Conservation (phyloP, 2,888 invertebrate genomes). For the Eutolmus rufibarbis region DNA sequence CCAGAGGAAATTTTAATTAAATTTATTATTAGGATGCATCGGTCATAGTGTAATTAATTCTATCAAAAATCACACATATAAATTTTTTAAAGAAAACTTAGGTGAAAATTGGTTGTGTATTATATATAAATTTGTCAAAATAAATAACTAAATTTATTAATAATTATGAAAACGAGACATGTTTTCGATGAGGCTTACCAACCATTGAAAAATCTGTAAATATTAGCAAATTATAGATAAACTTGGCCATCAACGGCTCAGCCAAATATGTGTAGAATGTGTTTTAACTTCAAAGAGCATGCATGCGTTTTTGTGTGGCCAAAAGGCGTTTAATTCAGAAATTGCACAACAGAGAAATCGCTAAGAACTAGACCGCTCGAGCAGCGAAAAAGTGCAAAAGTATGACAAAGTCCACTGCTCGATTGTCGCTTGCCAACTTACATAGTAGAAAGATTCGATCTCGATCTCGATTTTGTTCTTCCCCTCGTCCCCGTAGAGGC, state of each 20-base stretch:
- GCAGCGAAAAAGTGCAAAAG: not conserved
- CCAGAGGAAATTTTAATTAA: not conserved
- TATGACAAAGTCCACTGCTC: not conserved
- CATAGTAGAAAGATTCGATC: conserved; percentile 61
- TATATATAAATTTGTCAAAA: not conserved
- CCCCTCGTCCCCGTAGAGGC: conserved; percentile 47
- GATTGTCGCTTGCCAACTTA: conserved; percentile 51
- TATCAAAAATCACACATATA: not conserved
- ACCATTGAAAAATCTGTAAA: not conserved
- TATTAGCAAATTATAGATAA: not conserved
- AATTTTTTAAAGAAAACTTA: not conserved
- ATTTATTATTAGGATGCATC: not conserved
- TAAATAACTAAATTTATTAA: no score
- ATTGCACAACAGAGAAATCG: not conserved
- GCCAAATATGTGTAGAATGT: not conserved
- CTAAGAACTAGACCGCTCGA: not conserved
- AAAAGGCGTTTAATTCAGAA: not conserved
- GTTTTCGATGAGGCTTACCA: not conserved
- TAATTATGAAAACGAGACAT: not conserved
- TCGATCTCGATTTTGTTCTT: conserved; percentile 59
- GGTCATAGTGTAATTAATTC: not conserved
- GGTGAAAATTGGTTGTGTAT: not conserved
- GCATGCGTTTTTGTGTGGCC: not conserved
- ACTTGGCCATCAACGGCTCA: not conserved
- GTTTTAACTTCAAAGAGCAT: not conserved